phyloP scores from a whole-genome alignment of 2,113 vertebrate species.

The Pica pica region DNA sequence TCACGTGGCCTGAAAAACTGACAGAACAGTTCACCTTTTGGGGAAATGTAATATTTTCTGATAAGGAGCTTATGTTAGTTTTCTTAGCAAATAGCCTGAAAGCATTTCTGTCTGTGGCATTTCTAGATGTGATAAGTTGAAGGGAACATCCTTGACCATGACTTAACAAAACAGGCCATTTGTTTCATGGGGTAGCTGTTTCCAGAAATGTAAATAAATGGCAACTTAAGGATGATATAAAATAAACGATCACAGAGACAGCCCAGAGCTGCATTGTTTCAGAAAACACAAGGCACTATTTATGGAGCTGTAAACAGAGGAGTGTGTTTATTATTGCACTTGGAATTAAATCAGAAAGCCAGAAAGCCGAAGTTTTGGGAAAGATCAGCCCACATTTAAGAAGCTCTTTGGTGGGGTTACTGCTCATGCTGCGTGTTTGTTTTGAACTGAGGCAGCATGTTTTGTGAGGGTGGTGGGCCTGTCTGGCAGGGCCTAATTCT shows the following conservation, averaged over 20 bases:
- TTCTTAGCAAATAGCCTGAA: constrained; percentile 75
- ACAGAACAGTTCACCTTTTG: constrained; percentile 81
- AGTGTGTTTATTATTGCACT: constrained; percentile 57
- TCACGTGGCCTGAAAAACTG: constrained; percentile 80
- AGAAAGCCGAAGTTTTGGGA: constrained; percentile 47
- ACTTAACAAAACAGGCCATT: constrained; percentile 69
- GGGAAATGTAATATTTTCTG: constrained; percentile 85
- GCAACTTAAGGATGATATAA: constrained; percentile 73
- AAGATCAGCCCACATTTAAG: constrained; percentile 4
- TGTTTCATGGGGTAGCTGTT: constrained; percentile 66
- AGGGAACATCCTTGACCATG: constrained; percentile 77
- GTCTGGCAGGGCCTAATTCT: neutral
- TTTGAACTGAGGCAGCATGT: neutral
- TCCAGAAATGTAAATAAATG: constrained; percentile 71
- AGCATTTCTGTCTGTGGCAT: constrained; percentile 78
- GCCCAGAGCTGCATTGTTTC: constrained; percentile 67
- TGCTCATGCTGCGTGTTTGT: neutral
- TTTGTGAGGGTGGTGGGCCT: neutral
- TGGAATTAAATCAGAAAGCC: constrained; percentile 56
- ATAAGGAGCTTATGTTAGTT: constrained; percentile 91
- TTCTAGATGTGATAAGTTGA: constrained; percentile 79
- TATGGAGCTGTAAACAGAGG: constrained; percentile 66
- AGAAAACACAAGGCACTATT: constrained; percentile 62
- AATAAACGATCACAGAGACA: constrained; percentile 69
- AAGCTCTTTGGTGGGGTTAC: neutral